Evolutionary conservation across 2,113 vertebrate genomes (phyloP).

Genomic region (Arothron firmamentum): DNA sequence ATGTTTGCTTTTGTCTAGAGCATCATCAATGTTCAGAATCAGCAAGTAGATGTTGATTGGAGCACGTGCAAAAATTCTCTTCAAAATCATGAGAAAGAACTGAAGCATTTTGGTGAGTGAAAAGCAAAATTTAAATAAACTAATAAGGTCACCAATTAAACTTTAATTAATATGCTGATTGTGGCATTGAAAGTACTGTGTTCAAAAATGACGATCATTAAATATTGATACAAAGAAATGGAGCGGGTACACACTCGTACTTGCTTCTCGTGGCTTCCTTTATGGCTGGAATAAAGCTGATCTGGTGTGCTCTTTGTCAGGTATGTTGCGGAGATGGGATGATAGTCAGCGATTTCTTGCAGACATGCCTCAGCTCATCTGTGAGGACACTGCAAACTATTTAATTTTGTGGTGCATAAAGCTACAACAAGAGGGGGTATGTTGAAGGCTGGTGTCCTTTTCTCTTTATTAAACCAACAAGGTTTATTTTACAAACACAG

Average conservation of each 20-base stretch:
- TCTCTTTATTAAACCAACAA: not conserved
- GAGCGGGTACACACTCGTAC: not conserved
- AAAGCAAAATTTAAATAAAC: too few species aligned
- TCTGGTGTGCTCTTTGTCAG: conserved; percentile 56
- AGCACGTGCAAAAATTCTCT: conserved; percentile 83
- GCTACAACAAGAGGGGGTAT: conserved; percentile 90
- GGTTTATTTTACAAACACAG: too few species aligned
- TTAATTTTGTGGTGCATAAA: conserved; percentile 94
- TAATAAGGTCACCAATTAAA: too few species aligned
- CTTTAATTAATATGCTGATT: too few species aligned
- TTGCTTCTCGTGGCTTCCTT: not conserved
- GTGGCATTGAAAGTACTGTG: not conserved
- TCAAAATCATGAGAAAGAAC: conserved; percentile 87
- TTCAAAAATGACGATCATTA: not conserved
- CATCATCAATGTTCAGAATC: conserved; percentile 86
- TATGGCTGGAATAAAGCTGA: not conserved
- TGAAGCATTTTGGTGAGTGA: conserved; percentile 92
- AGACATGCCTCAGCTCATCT: conserved; percentile 88
- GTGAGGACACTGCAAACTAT: conserved; percentile 91
- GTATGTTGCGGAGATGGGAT: conserved; percentile 95
- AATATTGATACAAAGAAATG: not conserved
- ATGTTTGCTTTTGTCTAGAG: conserved; percentile 72
- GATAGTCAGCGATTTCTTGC: conserved; percentile 96
- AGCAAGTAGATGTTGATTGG: conserved; percentile 79
- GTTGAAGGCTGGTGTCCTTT: not conserved